Base-by-base conservation (phyloP, 2,113 vertebrate genomes). In the Tautogolabrus adspersus region DNA sequence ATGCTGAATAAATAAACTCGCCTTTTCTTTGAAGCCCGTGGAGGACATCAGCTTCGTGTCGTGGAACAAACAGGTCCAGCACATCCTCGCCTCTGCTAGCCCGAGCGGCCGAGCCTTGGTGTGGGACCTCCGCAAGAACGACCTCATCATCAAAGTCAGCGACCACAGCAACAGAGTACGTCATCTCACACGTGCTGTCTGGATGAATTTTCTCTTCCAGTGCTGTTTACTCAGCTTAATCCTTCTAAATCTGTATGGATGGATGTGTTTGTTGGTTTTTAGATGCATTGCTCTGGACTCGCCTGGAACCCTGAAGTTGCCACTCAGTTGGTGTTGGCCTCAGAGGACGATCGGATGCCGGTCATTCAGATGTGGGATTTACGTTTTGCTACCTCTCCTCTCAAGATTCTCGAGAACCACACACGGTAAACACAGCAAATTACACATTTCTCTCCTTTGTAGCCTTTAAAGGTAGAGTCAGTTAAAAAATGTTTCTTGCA, bases 331-430 rank as follows among this genome's bases (percentile, higher is more conserved):
- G 95, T 97, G 15, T 68, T 99, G 82, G 93, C 97, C 61, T 99
- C 97, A 0, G 98, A 99, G 88, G 98, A 99, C 0, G 98, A 99
- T 87, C 93, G 97, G 22, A 90, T 98, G 89, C 98, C 98, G 0
- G 97, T 99, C 68, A 95, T 99, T 83, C 98, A 99, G 90, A 96
- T 99, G 95, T 99, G 98, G 98, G 98, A 99, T 73, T 93, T 99
- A 5, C 95, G 98, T 47, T 99, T 99, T 80, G 97, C 98, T 18
- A 96, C 98, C 49, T 98, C 97, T 0, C 97, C 98, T 0, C 94
- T 99, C 11, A 97, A 97, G 82, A 95, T 98, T 77, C 89, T 99
- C 8, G 98, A 99, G 93, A 97, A 94, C 84, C 98, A 99, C 87
- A 95, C 96, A 2, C 96, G 97, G 98, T 98, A 96, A 2, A 55